A percentile compares a stretch with the other conserved stretches of the same genome.
phyloP scores from a whole-genome alignment of 2,888 invertebrate genomes.

The Drosophila demipolita region DNA sequence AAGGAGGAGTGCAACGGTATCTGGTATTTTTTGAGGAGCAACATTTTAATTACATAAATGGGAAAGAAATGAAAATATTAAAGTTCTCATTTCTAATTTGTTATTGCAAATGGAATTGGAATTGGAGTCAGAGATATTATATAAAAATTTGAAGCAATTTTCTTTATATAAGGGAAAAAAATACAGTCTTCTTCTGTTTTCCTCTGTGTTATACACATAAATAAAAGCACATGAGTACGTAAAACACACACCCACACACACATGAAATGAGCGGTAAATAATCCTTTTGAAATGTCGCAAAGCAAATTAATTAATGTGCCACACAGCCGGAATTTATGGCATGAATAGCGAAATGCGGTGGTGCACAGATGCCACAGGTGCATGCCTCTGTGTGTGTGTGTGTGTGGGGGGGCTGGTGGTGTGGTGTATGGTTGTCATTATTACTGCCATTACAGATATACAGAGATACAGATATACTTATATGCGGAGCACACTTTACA shows the following conservation, averaged over 20 bases:
- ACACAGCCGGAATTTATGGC: conserved; percentile 83
- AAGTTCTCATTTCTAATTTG: background rate
- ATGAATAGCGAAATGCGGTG: conserved; percentile 54
- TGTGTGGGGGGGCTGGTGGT: background rate
- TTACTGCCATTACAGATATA: conserved; percentile 33
- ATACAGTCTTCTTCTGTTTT: background rate
- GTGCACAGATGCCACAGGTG: conserved; percentile 71
- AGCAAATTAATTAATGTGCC: conserved; percentile 84
- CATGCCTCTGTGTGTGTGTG: conserved; percentile 11
- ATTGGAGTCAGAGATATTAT: background rate
- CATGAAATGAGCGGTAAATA: conserved; percentile 79
- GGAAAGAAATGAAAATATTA: background rate
- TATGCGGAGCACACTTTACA: conserved; percentile 16
- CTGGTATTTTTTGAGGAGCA: background rate
- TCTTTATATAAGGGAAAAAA: background rate
- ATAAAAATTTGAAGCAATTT: background rate
- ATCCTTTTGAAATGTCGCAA: conserved; percentile 82
- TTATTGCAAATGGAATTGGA: background rate
- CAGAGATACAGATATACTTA: conserved; percentile 10
- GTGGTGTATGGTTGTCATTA: conserved; percentile 38
- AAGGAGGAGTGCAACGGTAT: background rate
- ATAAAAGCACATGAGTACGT: background rate
- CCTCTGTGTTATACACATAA: background rate
- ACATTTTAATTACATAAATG: background rate
- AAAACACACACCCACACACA: conserved; percentile 1